Base-by-base conservation (phyloP, 1,140 invertebrate genomes). In the Eurosta solidaginis region DNA sequence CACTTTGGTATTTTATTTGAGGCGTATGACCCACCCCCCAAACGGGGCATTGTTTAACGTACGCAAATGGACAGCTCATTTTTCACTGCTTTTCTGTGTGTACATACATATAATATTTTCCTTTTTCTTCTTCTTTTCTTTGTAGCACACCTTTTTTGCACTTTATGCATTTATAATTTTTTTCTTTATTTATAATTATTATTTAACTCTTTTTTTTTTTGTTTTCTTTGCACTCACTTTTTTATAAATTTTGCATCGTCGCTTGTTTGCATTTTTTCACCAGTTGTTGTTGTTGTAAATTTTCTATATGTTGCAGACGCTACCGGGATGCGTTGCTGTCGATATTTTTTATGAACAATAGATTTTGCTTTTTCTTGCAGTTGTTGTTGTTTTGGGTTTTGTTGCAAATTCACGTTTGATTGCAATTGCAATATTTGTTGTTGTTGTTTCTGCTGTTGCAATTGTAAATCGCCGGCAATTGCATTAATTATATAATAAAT, bases 191-290 rank as follows among this genome's bases (percentile, higher is more conserved):
- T 36, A 52, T 10, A 29, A 49, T 49, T 75, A 68, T 81, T 36
- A 36, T 73, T 54, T 44, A 74, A 50, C 75, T 29, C 75, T 40
- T 54, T 47, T 74, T 54, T 14, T 40, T 63, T 42, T 79, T 59
- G 29, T 27, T 77, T 76, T 74, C 14, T 45, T n/a, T 73, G 50
- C 77, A 88, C 87, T 89, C 85, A 91, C 90, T 90, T 91, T 88
- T 91, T 90, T 85, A 92, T 88, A 85, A 89, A 92, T 83, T 90
- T 91, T 76, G 91, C 91, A 85, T 91, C 90, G 82, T 92, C 91
- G 40, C 89, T 89, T 82, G 90, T 90, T 90, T 91, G 91, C 85
- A 87, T 87, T 79, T 77, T 78, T 33, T 78, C 47, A 25, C 63
- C 40, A 79, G 75, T 78, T 79, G 76, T 33, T 75, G 52, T 74